Evolutionary conservation across 2,888 invertebrate genomes (phyloP).

Genomic region (Venusia cambrica): DNA sequence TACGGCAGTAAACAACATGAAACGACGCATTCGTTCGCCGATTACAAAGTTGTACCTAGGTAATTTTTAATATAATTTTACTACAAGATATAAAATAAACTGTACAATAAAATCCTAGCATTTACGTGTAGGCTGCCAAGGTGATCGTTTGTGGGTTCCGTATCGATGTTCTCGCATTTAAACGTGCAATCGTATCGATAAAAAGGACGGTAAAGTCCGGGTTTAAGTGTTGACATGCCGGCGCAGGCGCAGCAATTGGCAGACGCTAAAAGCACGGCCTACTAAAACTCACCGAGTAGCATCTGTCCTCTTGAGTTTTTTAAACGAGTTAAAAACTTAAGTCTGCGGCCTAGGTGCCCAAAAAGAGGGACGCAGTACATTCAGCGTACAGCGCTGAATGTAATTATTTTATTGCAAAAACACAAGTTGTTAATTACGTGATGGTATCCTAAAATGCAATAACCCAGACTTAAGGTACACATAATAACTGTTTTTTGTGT

Average conservation of each 20-base stretch:
- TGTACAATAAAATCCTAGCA: slow-evolving; percentile 53
- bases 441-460: too few relatives aligned
- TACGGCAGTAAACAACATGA: slow-evolving; percentile 19
- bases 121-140: too few relatives aligned
- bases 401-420: too few relatives aligned
- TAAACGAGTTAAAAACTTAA: too few relatives aligned
- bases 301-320: too few relatives aligned
- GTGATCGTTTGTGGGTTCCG: slow-evolving; percentile 42
- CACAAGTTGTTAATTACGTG: too few relatives aligned
- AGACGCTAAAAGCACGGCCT: slow-evolving; percentile 43
- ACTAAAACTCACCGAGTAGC: slow-evolving; percentile 40
- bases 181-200: slow-evolving; percentile 54
- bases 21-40: slow-evolving; percentile 19
- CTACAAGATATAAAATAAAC: slow-evolving; percentile 22
- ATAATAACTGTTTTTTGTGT: too few relatives aligned
- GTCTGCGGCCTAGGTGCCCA: too few relatives aligned
- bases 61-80: too few relatives aligned
- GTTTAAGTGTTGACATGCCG: slow-evolving; percentile 56
- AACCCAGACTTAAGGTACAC: too few relatives aligned
- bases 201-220: slow-evolving; percentile 63
- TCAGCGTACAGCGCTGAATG: too few relatives aligned
- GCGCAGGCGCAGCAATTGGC: slow-evolving; percentile 43
- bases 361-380: too few relatives aligned
- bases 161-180: slow-evolving; percentile 54
- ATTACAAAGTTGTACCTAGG: slow-evolving; percentile 16